phyloP scores from a whole-genome alignment of 2,113 vertebrate genomes.

The Argyrosomus japonicus region DNA sequence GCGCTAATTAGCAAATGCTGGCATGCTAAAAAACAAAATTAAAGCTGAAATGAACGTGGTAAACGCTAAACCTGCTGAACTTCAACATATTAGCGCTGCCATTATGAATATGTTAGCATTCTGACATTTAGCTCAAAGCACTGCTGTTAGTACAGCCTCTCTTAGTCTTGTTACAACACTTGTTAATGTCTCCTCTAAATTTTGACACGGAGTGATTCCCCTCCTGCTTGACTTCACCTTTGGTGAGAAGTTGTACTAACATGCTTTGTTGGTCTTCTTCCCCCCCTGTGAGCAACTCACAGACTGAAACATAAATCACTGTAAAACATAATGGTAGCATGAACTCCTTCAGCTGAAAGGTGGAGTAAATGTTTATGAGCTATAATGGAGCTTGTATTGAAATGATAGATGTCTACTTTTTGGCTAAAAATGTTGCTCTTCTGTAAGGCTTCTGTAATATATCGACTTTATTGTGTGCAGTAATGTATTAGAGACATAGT shows the following conservation, averaged over 20 bases:
- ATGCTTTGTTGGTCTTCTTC: background rate
- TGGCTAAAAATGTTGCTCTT: background rate
- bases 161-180: background rate
- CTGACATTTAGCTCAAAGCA: background rate
- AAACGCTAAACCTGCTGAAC: background rate
- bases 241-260: background rate
- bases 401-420: conserved; percentile 21
- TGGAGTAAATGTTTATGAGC: conserved; percentile 1
- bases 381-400: conserved; percentile 1
- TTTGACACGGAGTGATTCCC: background rate
- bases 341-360: conserved; percentile 13
- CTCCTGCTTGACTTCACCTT: background rate
- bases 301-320: conserved; percentile 37
- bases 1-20: background rate
- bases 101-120: background rate
- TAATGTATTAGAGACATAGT: background rate
- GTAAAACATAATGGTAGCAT: conserved; percentile 9
- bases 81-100: background rate
- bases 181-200: background rate
- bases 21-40: background rate
- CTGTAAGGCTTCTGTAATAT: conserved; percentile 3
- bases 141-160: background rate
- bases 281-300: background rate
- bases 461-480: background rate
- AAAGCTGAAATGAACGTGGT: background rate